Evolutionary conservation across 2,888 invertebrate species (phyloP).

Genomic region (Trilocha varians): DNA sequence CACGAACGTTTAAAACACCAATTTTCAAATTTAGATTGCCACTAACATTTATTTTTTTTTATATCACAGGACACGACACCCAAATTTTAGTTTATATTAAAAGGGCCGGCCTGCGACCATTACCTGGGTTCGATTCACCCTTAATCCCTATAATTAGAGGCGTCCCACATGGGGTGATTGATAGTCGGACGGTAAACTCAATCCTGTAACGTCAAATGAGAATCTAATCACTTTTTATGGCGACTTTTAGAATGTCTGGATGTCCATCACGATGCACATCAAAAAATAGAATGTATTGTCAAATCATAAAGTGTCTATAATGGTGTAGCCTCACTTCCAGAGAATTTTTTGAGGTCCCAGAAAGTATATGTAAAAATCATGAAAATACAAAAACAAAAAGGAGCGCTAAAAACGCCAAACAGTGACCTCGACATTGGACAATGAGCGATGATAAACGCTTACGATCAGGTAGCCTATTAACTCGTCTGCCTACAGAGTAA

Average conservation of each 20-base stretch:
- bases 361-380: no score
- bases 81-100: slow-evolving; percentile 38
- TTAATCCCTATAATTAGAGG: slow-evolving; percentile 69
- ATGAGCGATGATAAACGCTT: no score
- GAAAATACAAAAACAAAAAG: no score
- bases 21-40: background rate
- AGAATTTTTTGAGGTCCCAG: no score
- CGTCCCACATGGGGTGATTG: slow-evolving; percentile 63
- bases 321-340: no score
- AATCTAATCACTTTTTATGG: slow-evolving; percentile 58
- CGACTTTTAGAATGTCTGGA: slow-evolving; percentile 5
- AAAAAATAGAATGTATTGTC: no score
- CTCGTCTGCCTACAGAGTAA: no score
- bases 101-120: slow-evolving; percentile 38
- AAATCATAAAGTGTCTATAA: no score
- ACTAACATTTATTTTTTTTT: slow-evolving; percentile 19
- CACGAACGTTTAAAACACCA: background rate
- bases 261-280: no score
- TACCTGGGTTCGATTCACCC: slow-evolving; percentile 47
- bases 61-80: slow-evolving; percentile 22
- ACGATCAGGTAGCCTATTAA: no score
- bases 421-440: no score
- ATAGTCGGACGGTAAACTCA: slow-evolving; percentile 42
- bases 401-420: no score
- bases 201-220: slow-evolving; percentile 45